Evolutionary conservation across 2,797 vertebrate genomes (phyloP).

Genomic region (Pristis pectinata): DNA sequence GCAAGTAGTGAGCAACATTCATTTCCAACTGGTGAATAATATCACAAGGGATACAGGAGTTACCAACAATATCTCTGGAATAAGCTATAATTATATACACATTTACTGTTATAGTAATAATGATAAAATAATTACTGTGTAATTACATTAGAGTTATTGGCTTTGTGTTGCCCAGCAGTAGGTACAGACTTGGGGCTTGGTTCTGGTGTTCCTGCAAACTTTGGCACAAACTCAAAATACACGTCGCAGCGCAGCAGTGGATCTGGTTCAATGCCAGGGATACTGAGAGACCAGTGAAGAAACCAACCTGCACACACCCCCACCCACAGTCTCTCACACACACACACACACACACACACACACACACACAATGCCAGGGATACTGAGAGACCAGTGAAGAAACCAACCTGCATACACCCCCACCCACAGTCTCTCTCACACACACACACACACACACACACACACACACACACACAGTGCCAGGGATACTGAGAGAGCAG

Average conservation of each 20-base stretch:
- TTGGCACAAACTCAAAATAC: neutral
- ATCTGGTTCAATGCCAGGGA: neutral
- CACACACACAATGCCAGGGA: neutral
- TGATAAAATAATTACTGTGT: slow-evolving; percentile 31
- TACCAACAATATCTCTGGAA: slow-evolving; percentile 14
- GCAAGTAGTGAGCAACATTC: neutral
- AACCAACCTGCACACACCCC: neutral
- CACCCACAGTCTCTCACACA: neutral
- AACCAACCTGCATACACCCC: neutral
- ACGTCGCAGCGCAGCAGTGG: neutral
- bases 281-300: no score
- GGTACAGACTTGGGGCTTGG: neutral
- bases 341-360: neutral
- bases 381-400: no score
- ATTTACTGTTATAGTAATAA: slow-evolving; percentile 33
- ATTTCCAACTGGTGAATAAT: neutral
- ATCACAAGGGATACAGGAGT: neutral
- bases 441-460: neutral
- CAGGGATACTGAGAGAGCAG: neutral
- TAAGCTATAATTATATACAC: slow-evolving; percentile 28
- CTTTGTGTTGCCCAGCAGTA: neutral
- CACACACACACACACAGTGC: neutral
- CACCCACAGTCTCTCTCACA: neutral
- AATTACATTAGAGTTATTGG: slow-evolving; percentile 29
- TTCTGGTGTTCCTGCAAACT: neutral